phyloP scores from a whole-genome alignment of 2,888 invertebrate species.

The Tuberolachnus salignus region DNA sequence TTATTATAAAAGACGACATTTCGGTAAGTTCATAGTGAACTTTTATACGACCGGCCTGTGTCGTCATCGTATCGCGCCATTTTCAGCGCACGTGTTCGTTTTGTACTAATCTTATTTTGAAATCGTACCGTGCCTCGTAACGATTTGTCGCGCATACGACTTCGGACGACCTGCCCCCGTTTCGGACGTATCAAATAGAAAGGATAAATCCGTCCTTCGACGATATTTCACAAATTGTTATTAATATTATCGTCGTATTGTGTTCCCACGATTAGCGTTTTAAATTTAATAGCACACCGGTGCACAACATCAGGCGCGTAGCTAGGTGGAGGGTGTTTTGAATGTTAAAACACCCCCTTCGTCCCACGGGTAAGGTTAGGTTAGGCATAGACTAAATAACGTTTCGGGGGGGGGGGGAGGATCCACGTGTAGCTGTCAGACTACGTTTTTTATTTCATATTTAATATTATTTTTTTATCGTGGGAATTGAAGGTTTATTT shows the following conservation, averaged over 20 bases:
- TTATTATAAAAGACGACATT: neutral
- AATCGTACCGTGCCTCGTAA: neutral
- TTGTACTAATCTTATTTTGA: neutral
- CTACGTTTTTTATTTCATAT: too few species aligned
- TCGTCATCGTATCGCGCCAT: neutral
- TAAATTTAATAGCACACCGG: neutral
- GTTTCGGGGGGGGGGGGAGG: too few species aligned
- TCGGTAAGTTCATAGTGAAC: neutral
- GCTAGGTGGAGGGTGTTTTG: too few species aligned
- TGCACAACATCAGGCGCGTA: too few species aligned
- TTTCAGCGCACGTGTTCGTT: neutral
- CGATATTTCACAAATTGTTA: neutral
- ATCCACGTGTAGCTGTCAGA: too few species aligned
- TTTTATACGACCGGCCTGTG: neutral
- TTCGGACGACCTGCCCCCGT: constrained; percentile 10
- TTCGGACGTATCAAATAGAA: neutral
- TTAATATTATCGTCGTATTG: too few species aligned
- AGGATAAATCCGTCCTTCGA: constrained; percentile 11
- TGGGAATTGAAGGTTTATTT: too few species aligned
- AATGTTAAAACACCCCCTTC: too few species aligned
- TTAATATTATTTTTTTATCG: too few species aligned
- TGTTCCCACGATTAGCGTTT: constrained; percentile 17
- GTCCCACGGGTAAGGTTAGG: too few species aligned
- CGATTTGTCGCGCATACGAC: neutral
- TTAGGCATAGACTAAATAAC: too few species aligned